These are phyloP conservation scores for Merluccius polli DNA, from an alignment of 2,797 vertebrate genomes.

Conservation along the genomic window DNA sequence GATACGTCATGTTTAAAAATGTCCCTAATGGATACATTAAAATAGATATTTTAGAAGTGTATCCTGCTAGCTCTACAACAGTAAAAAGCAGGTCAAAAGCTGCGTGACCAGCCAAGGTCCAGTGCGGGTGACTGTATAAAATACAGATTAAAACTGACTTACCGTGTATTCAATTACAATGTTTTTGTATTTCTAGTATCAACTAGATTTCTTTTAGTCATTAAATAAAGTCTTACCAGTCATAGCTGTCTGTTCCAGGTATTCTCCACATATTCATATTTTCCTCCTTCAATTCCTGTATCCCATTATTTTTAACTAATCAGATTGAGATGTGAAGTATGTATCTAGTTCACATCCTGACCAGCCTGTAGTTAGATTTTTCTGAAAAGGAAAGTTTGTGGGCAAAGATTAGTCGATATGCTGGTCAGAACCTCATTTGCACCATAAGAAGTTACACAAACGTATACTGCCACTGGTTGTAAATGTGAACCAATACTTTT, in stretches of 20 bases:
- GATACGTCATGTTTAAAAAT: too few species aligned
- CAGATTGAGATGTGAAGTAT: not conserved
- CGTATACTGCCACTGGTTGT: not conserved
- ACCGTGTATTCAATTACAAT: too few species aligned
- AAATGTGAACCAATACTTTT: not conserved
- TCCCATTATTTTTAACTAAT: not conserved
- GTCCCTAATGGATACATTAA: too few species aligned
- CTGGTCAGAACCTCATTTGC: not conserved
- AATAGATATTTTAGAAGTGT: too few species aligned
- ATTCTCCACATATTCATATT: not conserved
- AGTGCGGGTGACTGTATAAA: too few species aligned
- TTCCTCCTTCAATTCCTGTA: not conserved
- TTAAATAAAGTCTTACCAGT: not conserved
- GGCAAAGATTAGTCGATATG: not conserved
- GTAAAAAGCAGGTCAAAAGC: too few species aligned
- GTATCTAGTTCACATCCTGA: not conserved
- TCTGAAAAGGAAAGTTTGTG: not conserved
- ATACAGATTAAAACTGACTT: too few species aligned
- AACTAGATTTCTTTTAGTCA: not conserved
- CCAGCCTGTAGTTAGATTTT: not conserved
- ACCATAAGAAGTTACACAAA: not conserved
- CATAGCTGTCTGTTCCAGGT: not conserved
- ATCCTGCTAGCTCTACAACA: too few species aligned
- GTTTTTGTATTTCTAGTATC: too few species aligned
- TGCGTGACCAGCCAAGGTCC: too few species aligned